Evolutionary conservation across 1,140 invertebrate species (phyloP), one percentile per base, ranked within the genome.

Genomic region (Harlomillsia oculata): DNA sequence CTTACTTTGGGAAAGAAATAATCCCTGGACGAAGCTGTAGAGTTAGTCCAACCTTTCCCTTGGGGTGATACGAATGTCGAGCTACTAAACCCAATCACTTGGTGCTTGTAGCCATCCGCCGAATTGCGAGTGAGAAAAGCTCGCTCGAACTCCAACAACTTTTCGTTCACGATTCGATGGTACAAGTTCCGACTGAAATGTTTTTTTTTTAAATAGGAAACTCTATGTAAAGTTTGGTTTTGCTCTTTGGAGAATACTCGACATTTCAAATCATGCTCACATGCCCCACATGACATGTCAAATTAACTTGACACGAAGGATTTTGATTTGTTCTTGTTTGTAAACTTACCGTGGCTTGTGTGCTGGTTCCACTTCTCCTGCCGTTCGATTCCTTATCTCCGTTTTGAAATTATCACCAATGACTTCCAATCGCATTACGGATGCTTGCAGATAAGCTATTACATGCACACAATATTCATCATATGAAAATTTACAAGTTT

Each of bases 361-460:
- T n/a, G n/a, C n/a, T n/a, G n/a, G 32, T 11, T 40, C 50, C 11
- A 20, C 18, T 23, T 40, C 23, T 4, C 40, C 45, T 28, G 34
- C 44, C 49, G 30, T 56, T 9, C 60, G 43, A 32, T 62, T 62
- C 40, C 56, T 56, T 34, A 62, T 54, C 18, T 62, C 60, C 16
- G 60, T 55, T 39, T 50, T 36, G 37, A 62, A 62, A 39, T 62
- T 62, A 37, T 62, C 60, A 16, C 60, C 60, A 48, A 62, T 62
- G 21, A 62, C 60, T 55, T 62, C 52, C 20, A 62, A 45, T 44
- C 56, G 29, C 60, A 62, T 62, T 18, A 62, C 56, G 20, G 60
- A 56, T 30, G 60, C 60, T 59, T 62, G 60, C 16, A 62, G 37
- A 48, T 62, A 62, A 5, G 60, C 60, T 62, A 53, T 26, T 25